Percentiles rank a stretch among this genome's conserved stretches.
These are phyloP conservation scores for Romanogobio albipinnatus DNA, from an alignment of 2,113 vertebrate species.

Conservation along the genomic window DNA sequence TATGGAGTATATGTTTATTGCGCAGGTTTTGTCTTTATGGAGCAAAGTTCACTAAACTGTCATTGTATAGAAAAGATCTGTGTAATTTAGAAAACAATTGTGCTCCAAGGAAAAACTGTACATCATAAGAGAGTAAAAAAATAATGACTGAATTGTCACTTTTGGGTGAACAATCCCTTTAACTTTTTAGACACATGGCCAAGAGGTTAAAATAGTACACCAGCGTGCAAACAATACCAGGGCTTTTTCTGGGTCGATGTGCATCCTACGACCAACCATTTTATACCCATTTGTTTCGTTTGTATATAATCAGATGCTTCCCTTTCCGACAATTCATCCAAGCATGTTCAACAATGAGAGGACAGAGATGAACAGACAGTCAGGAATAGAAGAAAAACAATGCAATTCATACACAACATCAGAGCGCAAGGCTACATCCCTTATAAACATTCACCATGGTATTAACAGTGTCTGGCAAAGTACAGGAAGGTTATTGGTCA, in stretches of 20 bases:
- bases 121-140: background rate
- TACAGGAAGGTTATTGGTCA: background rate
- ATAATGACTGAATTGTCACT: background rate
- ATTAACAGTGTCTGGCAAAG: background rate
- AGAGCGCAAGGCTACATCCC: background rate
- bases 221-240: conserved; percentile 16
- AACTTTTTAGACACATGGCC: background rate
- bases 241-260: conserved; percentile 28
- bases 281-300: conserved; percentile 42
- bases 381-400: conserved; percentile 28
- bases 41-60: background rate
- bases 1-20: background rate
- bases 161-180: background rate
- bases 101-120: too few species aligned
- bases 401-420: conserved; percentile 16
- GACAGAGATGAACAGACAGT: conserved; percentile 37
- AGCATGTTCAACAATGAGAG: conserved; percentile 30
- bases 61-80: background rate
- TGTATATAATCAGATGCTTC: conserved; percentile 45
- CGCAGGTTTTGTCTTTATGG: background rate
- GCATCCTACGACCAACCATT: conserved; percentile 33
- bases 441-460: background rate
- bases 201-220: conserved; percentile 7
- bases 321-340: conserved; percentile 36
- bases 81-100: background rate